A percentile compares a stretch with the other conserved stretches of the same genome.
Evolutionary conservation across 2,113 vertebrate genomes (phyloP).

Genomic region (Martes martes): DNA sequence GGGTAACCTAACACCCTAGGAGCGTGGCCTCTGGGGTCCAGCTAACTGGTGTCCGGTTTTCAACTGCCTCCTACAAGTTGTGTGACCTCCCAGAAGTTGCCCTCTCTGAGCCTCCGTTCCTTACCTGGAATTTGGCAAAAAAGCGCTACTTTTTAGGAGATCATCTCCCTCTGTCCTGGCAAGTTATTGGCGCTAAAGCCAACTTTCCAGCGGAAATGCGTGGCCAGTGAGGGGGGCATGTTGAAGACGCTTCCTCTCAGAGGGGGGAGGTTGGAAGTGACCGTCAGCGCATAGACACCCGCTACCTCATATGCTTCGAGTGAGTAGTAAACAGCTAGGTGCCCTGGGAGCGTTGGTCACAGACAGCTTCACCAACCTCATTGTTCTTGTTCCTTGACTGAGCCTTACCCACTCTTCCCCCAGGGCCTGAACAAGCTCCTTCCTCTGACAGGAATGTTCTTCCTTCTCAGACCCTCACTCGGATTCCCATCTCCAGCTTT

Average conservation of each 20-base stretch:
- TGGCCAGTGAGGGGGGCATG: not conserved
- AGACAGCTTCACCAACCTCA: not conserved
- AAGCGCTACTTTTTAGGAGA: not conserved
- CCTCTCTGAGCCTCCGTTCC: not conserved
- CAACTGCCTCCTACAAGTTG: not conserved
- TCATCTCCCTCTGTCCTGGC: not conserved
- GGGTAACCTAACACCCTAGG: not conserved
- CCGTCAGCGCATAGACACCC: too few relatives aligned
- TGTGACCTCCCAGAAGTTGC: not conserved
- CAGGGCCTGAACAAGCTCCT: not conserved
- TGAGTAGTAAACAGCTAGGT: not conserved
- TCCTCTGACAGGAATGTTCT: not conserved
- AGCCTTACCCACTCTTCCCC: not conserved
- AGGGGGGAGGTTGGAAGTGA: not conserved
- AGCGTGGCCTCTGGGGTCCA: not conserved
- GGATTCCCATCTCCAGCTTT: not conserved
- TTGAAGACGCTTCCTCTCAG: not conserved
- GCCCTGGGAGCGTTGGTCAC: rapidly evolving
- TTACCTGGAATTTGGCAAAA: not conserved
- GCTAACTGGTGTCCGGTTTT: not conserved
- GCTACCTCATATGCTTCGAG: not conserved
- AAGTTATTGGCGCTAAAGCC: not conserved
- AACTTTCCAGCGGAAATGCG: not conserved
- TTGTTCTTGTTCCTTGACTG: not conserved
- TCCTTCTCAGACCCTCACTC: not conserved